phyloP scores from a whole-genome alignment of 2,888 invertebrate species.

The Volucella inflata region DNA sequence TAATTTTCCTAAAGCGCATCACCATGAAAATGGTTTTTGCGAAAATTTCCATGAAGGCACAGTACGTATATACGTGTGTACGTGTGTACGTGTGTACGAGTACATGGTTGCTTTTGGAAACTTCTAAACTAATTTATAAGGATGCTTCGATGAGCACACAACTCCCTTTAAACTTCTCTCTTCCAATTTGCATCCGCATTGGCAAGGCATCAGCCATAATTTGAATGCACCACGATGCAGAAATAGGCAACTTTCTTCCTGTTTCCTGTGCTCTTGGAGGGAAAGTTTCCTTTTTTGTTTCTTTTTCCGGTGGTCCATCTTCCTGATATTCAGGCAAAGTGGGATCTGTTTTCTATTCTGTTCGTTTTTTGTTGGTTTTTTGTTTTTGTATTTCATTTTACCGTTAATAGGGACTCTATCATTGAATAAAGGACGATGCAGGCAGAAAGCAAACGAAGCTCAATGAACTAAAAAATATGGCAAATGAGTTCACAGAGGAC shows the following conservation, averaged over 20 bases:
- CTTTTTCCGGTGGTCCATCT: constrained; percentile 20
- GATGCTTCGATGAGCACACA: constrained; percentile 71
- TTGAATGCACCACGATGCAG: constrained; percentile 71
- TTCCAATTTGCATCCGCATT: constrained; percentile 70
- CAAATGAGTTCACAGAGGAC: constrained; percentile 12
- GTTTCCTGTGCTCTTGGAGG: constrained; percentile 42
- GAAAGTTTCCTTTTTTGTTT: constrained; percentile 18
- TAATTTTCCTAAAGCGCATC: constrained; percentile 61
- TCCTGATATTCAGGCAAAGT: constrained; percentile 43
- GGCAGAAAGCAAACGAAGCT: constrained; percentile 56
- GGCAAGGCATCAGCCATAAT: constrained; percentile 58
- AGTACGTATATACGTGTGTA: too few relatives aligned
- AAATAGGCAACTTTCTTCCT: constrained; percentile 63
- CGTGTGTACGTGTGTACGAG: too few relatives aligned
- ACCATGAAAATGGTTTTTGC: constrained; percentile 47
- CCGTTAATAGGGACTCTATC: constrained; percentile 67
- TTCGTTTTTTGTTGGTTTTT: constrained; percentile 16
- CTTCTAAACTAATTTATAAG: constrained; percentile 68
- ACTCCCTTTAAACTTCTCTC: constrained; percentile 47
- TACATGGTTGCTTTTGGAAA: constrained; percentile 57
- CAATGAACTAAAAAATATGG: constrained; percentile 61
- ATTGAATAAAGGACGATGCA: constrained; percentile 62
- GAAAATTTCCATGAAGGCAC: constrained; percentile 6
- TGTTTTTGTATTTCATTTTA: constrained; percentile 33
- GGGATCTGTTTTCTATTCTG: neutral